Percentiles rank a stretch among this genome's conserved stretches.
Conservation (phyloP, 2,888 invertebrate species). For the Melipona bicolor region DNA sequence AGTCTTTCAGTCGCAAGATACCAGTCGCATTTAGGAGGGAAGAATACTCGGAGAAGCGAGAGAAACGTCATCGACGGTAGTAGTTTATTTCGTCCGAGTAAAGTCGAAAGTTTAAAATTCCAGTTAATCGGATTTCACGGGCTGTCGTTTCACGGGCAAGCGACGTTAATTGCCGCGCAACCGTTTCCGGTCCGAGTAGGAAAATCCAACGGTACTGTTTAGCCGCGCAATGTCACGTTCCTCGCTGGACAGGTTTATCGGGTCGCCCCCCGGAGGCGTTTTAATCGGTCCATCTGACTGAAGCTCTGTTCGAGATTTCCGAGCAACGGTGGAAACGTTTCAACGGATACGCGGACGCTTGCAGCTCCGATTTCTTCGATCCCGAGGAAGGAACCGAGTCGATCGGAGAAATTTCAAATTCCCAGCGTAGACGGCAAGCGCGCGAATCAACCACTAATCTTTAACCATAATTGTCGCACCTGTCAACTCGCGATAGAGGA, state of each 20-base stretch:
- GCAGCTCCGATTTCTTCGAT: not conserved
- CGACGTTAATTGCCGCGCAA: slow-evolving; percentile 23
- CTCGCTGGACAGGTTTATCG: not conserved
- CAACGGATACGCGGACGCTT: not conserved
- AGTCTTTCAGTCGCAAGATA: not conserved
- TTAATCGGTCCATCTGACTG: not conserved
- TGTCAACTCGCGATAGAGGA: no score
- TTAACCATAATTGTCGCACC: no score
- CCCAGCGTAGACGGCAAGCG: not conserved
- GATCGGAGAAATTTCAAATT: not conserved
- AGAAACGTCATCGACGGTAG: not conserved
- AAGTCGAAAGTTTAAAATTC: not conserved
- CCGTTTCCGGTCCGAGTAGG: not conserved
- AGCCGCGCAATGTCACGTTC: not conserved
- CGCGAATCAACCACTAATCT: not conserved
- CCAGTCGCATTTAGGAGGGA: not conserved
- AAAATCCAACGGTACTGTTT: not conserved
- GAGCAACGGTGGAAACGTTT: not conserved
- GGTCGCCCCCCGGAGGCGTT: not conserved
- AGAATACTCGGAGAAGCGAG: not conserved
- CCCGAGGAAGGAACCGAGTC: not conserved
- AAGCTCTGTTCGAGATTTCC: not conserved
- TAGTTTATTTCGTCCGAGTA: not conserved
- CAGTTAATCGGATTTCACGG: not conserved
- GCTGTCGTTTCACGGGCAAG: not conserved